Conservation (phyloP, 2,113 vertebrate species). For the Kobus ellipsiprymnus region DNA sequence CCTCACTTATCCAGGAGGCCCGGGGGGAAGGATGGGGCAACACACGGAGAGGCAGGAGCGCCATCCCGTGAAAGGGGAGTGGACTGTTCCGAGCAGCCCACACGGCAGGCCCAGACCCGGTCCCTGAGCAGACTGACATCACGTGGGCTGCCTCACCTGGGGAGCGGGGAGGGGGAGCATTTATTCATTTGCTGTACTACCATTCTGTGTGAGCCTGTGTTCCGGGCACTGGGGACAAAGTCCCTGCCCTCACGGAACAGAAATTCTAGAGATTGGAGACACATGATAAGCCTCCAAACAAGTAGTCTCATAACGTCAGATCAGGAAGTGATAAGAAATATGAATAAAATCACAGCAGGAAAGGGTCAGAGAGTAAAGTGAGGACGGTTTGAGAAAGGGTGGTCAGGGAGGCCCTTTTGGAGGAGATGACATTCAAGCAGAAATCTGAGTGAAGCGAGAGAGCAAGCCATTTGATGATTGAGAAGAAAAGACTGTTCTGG, state of each 20-base stretch:
- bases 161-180: not conserved
- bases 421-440: not conserved
- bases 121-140: not conserved
- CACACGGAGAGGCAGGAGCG: fast-evolving
- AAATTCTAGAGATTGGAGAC: not conserved
- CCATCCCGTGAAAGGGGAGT: fast-evolving
- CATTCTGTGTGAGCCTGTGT: not conserved
- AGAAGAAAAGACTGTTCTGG: not conserved
- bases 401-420: not conserved
- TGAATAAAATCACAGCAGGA: not conserved
- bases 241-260: not conserved
- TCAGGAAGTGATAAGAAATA: not conserved
- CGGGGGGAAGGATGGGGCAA: not conserved
- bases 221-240: not conserved
- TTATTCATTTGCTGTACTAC: not conserved
- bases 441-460: fast-evolving
- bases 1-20: too few species aligned
- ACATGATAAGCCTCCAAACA: not conserved
- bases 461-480: not conserved
- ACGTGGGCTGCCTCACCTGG: not conserved
- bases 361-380: not conserved
- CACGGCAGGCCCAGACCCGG: not conserved
- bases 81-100: fast-evolving
- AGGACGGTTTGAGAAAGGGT: not conserved
- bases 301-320: not conserved